Evolutionary conservation across 2,113 vertebrate species (phyloP), one percentile per base, ranked within the genome.

Genomic region (Sphyrna mokarran): DNA sequence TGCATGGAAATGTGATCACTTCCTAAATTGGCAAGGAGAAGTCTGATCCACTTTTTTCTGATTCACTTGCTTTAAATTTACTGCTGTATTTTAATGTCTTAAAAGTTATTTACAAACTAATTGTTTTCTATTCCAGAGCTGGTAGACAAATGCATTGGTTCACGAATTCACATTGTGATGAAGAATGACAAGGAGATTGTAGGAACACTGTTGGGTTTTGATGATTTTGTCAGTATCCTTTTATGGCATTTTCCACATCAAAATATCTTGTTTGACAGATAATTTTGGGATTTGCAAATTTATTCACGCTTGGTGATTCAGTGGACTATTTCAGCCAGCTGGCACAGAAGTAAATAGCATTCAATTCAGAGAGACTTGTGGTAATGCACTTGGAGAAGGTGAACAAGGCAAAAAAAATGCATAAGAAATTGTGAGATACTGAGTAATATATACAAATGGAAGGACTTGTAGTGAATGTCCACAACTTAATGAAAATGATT

Each of bases 141-240:
- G 0, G 98, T 98, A 96, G 99, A 99, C 96, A 99, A 99, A 96
- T 99, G 98, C 54, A 98, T 98, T 96, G 98, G 98, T 96, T 99
- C 98, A 6, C 96, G 97, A 58, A 99, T 99, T 97, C 98, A 98
- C 96, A 98, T 98, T 37, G 98, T 98, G 93, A 99, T 99, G 98
- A 99, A 99, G 96, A 99, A 98, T 0, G 99, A 98, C 96, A 99
- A 99, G 96, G 98, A 98, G 96, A 98, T 98, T 6, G 98, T 98
- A 40, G 98, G 98, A n/a, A 99, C 98, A 0, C 97, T 99, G 94
- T 97, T 99, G 68, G 98, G 98, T 3, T 99, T 99, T 69, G 99
- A 99, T 95, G 99, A 99, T 96, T 99, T 99, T 95, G 99, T 99
- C 98, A 99, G 98, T 99, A 99, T 99, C 99, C 98, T 99, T 98